Evolutionary conservation across 1,140 invertebrate genomes (phyloP).

Genomic region (Antheraea mylitta): DNA sequence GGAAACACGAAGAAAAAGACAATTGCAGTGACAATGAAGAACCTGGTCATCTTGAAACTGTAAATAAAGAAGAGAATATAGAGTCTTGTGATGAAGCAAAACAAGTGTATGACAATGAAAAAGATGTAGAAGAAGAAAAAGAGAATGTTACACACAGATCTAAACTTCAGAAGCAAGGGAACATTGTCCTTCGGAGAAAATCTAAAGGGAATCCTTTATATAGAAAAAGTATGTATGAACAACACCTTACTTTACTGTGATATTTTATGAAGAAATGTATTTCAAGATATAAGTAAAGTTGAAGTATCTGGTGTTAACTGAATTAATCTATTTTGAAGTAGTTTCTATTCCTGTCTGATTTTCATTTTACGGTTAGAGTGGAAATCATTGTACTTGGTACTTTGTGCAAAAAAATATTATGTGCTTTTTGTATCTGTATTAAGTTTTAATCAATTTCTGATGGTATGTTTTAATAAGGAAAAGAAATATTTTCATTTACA

Average conservation of each 20-base stretch:
- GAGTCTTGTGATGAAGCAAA: conserved; percentile 62
- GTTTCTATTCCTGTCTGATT: too few relatives aligned
- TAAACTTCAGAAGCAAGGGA: conserved; percentile 75
- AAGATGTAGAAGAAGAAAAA: conserved; percentile 44
- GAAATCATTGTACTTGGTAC: too few relatives aligned
- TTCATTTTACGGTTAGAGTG: too few relatives aligned
- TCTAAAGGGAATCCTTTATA: conserved; percentile 83
- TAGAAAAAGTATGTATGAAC: conserved; percentile 81
- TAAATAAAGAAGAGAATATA: conserved; percentile 31
- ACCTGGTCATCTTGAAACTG: conserved; percentile 13
- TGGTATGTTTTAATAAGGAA: too few relatives aligned
- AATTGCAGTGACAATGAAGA: conserved; percentile 82
- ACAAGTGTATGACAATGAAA: conserved; percentile 57
- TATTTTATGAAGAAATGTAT: too few relatives aligned
- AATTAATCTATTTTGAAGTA: too few relatives aligned
- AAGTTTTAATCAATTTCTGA: too few relatives aligned
- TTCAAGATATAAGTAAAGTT: too few relatives aligned
- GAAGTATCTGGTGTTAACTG: too few relatives aligned
- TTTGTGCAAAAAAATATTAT: too few relatives aligned
- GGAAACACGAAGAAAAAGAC: conserved; percentile 85
- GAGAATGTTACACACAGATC: conserved; percentile 44
- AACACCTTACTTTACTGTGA: not conserved
- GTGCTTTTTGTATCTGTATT: too few relatives aligned
- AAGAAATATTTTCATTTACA: too few relatives aligned
- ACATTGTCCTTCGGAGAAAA: conserved; percentile 82